Evolutionary conservation across 2,888 invertebrate genomes (phyloP), one percentile per base, ranked within the genome.

Genomic region (Fragum sueziense): DNA sequence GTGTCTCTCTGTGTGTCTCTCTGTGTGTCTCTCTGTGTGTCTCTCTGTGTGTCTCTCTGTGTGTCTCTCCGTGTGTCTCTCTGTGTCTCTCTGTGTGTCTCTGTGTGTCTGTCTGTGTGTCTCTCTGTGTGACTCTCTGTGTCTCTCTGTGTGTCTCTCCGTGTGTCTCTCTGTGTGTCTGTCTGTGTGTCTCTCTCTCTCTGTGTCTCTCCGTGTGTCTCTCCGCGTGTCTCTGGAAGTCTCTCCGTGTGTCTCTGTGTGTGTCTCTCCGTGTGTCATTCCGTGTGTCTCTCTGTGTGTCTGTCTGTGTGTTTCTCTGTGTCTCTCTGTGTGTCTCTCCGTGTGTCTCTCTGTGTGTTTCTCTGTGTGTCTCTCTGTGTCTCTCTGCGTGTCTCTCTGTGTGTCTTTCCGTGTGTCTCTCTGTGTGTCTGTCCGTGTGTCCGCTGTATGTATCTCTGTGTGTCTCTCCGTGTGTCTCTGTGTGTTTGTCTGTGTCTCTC

Each of bases 31-130:
- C 72, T 72, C 62, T 72, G 47, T 72, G 62, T 72, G 47, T 71
- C 71, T 61, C 59, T 94, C 87, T 95, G 94, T 1, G 94, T 94
- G 79, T 97, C 97, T 0, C 93, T 95, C 33, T 95, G 96, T 4
- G 95, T 96, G 41, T 88, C 94, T 2, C 92, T 96, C 84, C 93
- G 94, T 69, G 95, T n/a, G 17, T 67, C 27, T 41, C 47, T 67
- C 33, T 62, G 7, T 62, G 11, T 62, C 31, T 62, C 62, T 31
- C 33, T 31, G 31, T 62, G 27, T 62, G 7, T 62, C 20, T 31
- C 62, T 31, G 2, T 62, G 2, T 57, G 14, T 57, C 57, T 57
- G 27, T 62, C 62, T 31, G 11, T 62, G 31, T 31, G 20, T 62
- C 31, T 6, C 11, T 31, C 62, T 62, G 25, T 57, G 20, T 57